phyloP scores from a whole-genome alignment of 2,797 vertebrate genomes.

The Lagodon rhomboides region DNA sequence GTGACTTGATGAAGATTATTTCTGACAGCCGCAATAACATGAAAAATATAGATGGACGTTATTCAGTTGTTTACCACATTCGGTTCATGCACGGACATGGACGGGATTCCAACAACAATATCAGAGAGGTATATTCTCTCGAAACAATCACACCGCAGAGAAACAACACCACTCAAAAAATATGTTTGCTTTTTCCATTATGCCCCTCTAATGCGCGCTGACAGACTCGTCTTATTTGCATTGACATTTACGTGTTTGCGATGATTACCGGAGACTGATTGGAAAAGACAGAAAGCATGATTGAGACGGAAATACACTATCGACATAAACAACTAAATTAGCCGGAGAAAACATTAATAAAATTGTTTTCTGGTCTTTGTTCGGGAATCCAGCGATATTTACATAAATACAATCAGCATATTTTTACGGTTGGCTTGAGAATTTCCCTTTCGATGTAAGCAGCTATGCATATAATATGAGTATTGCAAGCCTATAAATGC shows the following conservation, averaged over 20 bases:
- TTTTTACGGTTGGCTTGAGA: slow-evolving; percentile 71
- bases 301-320: slow-evolving; percentile 72
- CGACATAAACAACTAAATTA: slow-evolving; percentile 75
- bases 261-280: slow-evolving; percentile 74
- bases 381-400: slow-evolving; percentile 75
- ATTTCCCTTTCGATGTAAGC: slow-evolving; percentile 71
- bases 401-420: slow-evolving; percentile 81
- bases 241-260: slow-evolving; percentile 70
- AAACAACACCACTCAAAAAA: slow-evolving; percentile 67
- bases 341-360: slow-evolving; percentile 66
- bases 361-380: slow-evolving; percentile 67
- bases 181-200: slow-evolving; percentile 69
- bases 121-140: slow-evolving; percentile 66
- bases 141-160: slow-evolving; percentile 73
- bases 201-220: slow-evolving; percentile 66
- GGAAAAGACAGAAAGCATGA: slow-evolving; percentile 76
- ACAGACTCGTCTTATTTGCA: slow-evolving; percentile 69
- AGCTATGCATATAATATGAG: slow-evolving; percentile 76
- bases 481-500: slow-evolving; percentile 71
- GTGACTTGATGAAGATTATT: slow-evolving; percentile 64
- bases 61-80: slow-evolving; percentile 66
- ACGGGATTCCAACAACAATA: slow-evolving; percentile 62
- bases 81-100: slow-evolving; percentile 71
- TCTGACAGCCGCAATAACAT: slow-evolving; percentile 72
- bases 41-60: slow-evolving; percentile 69